Evolutionary conservation across 2,888 invertebrate genomes (phyloP).

Genomic region (Drosophila barbarae): DNA sequence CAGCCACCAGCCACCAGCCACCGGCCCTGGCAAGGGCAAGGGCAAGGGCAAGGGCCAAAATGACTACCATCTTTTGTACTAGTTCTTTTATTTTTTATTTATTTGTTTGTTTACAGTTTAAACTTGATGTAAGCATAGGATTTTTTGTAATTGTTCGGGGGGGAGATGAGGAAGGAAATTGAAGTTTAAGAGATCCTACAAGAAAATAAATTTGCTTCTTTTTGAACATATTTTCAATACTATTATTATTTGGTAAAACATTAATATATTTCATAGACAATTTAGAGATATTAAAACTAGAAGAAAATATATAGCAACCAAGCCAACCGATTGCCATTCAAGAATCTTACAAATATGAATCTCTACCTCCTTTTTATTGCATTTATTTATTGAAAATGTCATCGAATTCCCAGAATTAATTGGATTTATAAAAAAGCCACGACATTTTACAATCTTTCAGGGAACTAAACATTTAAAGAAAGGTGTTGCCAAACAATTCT

Average conservation of each 20-base stretch:
- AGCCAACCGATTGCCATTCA: too few relatives aligned
- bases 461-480: neutral
- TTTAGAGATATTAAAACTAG: too few relatives aligned
- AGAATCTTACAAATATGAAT: too few relatives aligned
- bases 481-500: slow-evolving; percentile 1
- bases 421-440: neutral
- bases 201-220: neutral
- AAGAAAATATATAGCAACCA: too few relatives aligned
- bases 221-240: too few relatives aligned
- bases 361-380: neutral
- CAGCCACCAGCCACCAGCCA: neutral
- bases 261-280: too few relatives aligned
- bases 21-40: neutral
- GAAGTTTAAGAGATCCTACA: too few relatives aligned
- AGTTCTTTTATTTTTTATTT: neutral
- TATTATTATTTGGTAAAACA: too few relatives aligned
- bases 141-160: neutral
- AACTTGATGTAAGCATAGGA: neutral
- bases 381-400: too few relatives aligned
- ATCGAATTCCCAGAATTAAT: neutral
- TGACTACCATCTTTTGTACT: too few relatives aligned
- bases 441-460: neutral
- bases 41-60: slow-evolving; percentile 9
- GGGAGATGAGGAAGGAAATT: too few relatives aligned
- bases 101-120: neutral